These are phyloP conservation scores for Halocynthia roretzi DNA, from an alignment of 23 tunicate genomes.

Conservation along the genomic window DNA sequence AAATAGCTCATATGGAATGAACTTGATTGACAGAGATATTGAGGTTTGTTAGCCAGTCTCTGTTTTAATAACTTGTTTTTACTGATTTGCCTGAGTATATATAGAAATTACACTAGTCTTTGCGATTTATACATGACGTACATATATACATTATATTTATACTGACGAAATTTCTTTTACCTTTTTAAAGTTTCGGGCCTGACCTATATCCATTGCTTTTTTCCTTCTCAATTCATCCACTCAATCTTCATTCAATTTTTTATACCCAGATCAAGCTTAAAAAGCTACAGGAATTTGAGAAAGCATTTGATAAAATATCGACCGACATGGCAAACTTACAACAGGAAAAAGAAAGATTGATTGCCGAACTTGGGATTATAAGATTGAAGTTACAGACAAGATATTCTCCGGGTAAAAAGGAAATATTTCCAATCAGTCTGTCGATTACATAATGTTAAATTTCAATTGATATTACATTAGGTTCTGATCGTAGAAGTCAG, in stretches of 20 bases:
- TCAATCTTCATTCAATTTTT: too few relatives aligned
- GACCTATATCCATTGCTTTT: too few relatives aligned
- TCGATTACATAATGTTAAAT: too few relatives aligned
- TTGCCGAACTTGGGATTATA: conserved; percentile 21
- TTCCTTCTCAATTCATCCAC: too few relatives aligned
- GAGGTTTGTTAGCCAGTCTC: conserved; percentile 14
- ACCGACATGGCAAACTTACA: conserved; percentile 23
- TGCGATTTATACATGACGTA: too few relatives aligned
- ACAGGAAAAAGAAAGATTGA: conserved; percentile 23
- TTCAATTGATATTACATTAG: too few relatives aligned
- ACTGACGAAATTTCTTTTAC: too few relatives aligned
- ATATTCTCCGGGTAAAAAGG: conserved; percentile 8
- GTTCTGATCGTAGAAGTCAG: neutral
- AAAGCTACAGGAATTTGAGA: conserved; percentile 38
- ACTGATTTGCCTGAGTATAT: too few relatives aligned
- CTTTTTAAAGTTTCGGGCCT: too few relatives aligned
- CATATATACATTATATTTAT: too few relatives aligned
- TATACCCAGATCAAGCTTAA: conserved; percentile 29
- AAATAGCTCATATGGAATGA: neutral
- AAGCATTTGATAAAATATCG: conserved; percentile 22
- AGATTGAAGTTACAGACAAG: conserved; percentile 21
- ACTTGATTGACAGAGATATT: conserved; percentile 30
- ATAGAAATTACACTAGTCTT: too few relatives aligned
- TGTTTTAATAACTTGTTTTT: neutral
- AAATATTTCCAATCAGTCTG: too few relatives aligned